phyloP scores from a whole-genome alignment of 2,888 invertebrate genomes.

The Acanthosepion esculentum region DNA sequence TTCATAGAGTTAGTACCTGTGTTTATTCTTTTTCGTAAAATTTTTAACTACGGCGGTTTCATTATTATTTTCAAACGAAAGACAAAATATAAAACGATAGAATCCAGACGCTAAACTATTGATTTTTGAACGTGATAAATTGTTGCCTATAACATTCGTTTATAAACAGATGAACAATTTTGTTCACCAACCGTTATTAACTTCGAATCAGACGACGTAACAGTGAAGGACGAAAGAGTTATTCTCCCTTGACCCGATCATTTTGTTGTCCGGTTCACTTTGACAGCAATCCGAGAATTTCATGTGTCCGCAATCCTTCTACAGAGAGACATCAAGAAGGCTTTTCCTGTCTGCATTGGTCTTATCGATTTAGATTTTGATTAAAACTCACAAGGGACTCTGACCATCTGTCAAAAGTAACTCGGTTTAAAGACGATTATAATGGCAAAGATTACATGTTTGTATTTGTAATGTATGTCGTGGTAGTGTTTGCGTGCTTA shows the following conservation, averaged over 20 bases:
- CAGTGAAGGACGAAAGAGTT: neutral
- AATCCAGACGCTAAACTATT: neutral
- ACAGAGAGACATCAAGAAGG: neutral
- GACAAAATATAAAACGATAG: neutral
- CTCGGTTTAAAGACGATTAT: no score
- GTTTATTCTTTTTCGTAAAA: no score
- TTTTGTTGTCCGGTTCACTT: neutral
- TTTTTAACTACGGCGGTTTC: no score
- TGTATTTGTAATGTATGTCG: no score
- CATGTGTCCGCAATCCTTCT: neutral
- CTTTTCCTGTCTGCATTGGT: neutral
- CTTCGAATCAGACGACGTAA: neutral
- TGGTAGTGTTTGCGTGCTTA: no score
- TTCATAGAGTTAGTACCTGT: no score
- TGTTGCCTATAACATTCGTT: neutral
- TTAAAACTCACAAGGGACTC: neutral
- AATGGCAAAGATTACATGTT: no score
- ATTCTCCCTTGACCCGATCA: neutral
- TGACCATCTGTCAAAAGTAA: neutral
- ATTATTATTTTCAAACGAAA: neutral
- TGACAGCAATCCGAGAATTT: neutral
- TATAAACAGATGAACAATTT: neutral
- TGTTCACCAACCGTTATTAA: neutral
- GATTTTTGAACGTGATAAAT: neutral
- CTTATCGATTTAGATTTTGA: neutral